A percentile compares a stretch with the other conserved stretches of the same genome.
These are phyloP conservation scores for Augiades crinisus DNA, from an alignment of 2,888 invertebrate species.

Conservation along the genomic window DNA sequence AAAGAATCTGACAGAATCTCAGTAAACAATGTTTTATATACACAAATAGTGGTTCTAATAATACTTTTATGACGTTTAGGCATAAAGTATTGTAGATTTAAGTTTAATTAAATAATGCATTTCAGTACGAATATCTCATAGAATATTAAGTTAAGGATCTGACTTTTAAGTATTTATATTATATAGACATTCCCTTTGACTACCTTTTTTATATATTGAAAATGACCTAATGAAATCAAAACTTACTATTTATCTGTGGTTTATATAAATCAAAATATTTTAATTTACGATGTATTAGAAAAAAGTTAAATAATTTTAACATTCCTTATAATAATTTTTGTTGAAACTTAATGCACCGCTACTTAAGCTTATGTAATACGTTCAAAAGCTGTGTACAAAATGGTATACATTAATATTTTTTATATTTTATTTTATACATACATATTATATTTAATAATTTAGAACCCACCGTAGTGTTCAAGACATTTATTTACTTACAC, in stretches of 20 bases:
- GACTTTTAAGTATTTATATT: neutral
- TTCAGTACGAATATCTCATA: neutral
- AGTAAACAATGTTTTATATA: neutral
- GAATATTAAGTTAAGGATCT: neutral
- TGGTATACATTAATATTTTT: neutral
- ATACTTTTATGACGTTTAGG: neutral
- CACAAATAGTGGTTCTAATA: constrained; percentile 9
- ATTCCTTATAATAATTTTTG: too few relatives aligned
- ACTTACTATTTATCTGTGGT: too few relatives aligned
- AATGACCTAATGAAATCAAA: too few relatives aligned
- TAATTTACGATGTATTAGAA: too few relatives aligned
- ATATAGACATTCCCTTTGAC: neutral
- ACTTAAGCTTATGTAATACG: neutral
- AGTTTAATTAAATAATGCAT: neutral
- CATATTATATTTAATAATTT: neutral
- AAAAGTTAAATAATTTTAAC: too few relatives aligned
- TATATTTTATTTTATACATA: neutral
- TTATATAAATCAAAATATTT: too few relatives aligned
- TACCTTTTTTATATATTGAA: too few relatives aligned
- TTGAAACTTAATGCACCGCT: too few relatives aligned
- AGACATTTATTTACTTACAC: neutral
- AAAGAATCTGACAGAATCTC: constrained; percentile 5
- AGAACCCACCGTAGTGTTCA: constrained; percentile 7
- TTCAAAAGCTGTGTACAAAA: neutral
- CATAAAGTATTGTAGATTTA: neutral